phyloP scores from a whole-genome alignment of 2,888 invertebrate species.

The Troglohyphantes excavatus region DNA sequence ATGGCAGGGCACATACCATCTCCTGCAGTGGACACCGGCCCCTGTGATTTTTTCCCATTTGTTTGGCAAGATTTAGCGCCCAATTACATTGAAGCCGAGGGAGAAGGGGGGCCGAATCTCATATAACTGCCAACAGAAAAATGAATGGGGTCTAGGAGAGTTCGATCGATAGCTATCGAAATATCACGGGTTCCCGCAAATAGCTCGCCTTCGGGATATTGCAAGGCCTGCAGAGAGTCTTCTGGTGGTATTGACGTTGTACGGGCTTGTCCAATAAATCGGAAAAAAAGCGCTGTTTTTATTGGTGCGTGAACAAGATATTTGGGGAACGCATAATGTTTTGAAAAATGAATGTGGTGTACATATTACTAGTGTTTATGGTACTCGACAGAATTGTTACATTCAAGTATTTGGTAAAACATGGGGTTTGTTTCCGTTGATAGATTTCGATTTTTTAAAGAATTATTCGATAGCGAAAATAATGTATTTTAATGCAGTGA shows the following conservation, averaged over 20 bases:
- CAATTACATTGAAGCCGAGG: constrained; percentile 31
- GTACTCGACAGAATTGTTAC: no score
- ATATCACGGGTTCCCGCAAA: constrained; percentile 20
- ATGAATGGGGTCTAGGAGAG: constrained; percentile 18
- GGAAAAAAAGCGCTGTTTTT: no score
- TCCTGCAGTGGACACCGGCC: background rate
- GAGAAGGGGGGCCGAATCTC: constrained; percentile 5
- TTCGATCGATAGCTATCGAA: constrained; percentile 33
- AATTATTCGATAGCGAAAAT: no score
- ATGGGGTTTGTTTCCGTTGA: no score
- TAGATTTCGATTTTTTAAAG: no score
- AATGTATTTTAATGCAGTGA: no score
- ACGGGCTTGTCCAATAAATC: no score
- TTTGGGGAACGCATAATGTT: no score
- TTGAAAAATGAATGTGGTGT: no score
- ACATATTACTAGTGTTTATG: no score
- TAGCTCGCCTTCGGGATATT: background rate
- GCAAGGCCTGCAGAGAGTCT: background rate
- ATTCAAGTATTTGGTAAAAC: no score
- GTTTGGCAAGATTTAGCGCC: constrained; percentile 49
- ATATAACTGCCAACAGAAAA: constrained; percentile 51
- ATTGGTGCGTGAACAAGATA: no score
- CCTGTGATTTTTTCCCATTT: constrained; percentile 27
- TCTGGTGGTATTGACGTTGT: background rate
- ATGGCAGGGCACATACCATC: background rate